These are phyloP conservation scores for Chiridota heheva DNA, from an alignment of 35 echinoderm and acorn worm species.

Conservation along the genomic window DNA sequence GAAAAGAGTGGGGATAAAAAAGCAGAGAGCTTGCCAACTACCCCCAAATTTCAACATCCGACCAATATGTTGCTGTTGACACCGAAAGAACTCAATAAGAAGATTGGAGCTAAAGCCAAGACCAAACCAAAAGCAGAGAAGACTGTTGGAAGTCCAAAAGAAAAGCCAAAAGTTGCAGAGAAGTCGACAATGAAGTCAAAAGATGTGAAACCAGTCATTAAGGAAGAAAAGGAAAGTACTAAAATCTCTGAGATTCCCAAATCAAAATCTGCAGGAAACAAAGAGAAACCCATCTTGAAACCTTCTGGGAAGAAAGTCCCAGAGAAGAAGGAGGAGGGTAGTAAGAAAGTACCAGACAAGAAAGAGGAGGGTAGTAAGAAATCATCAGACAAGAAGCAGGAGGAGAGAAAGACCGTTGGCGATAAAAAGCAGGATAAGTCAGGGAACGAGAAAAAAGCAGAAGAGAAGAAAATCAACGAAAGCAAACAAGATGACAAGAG, in stretches of 20 bases:
- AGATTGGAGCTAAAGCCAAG: slow-evolving; percentile 41
- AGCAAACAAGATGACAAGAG: slow-evolving; percentile 32
- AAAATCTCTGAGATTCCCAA: slow-evolving; percentile 1
- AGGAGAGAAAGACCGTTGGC: slow-evolving; percentile 21
- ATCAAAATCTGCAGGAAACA: not conserved
- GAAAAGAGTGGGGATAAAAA: slow-evolving; percentile 37
- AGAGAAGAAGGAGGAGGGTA: slow-evolving; percentile 12
- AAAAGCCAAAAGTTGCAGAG: not conserved
- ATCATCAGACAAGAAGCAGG: slow-evolving; percentile 34
- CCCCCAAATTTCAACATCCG: slow-evolving; percentile 57
- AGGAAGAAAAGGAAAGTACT: slow-evolving; percentile 4
- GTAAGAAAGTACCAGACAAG: slow-evolving; percentile 3
- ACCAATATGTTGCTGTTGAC: slow-evolving; percentile 66
- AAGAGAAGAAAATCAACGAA: slow-evolving; percentile 2
- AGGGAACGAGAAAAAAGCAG: slow-evolving; percentile 41
- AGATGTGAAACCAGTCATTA: not conserved
- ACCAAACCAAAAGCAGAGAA: slow-evolving; percentile 54
- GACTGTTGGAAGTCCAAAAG: not conserved
- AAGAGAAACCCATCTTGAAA: slow-evolving; percentile 37
- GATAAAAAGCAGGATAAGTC: too few species aligned
- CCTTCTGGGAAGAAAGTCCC: slow-evolving; percentile 37
- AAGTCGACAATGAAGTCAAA: slow-evolving; percentile 4
- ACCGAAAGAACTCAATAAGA: slow-evolving; percentile 47
- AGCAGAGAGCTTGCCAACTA: slow-evolving; percentile 22
- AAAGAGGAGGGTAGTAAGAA: slow-evolving; percentile 1